Evolutionary conservation across 1,140 invertebrate genomes (phyloP).

Genomic region (Cepaea nemoralis): DNA sequence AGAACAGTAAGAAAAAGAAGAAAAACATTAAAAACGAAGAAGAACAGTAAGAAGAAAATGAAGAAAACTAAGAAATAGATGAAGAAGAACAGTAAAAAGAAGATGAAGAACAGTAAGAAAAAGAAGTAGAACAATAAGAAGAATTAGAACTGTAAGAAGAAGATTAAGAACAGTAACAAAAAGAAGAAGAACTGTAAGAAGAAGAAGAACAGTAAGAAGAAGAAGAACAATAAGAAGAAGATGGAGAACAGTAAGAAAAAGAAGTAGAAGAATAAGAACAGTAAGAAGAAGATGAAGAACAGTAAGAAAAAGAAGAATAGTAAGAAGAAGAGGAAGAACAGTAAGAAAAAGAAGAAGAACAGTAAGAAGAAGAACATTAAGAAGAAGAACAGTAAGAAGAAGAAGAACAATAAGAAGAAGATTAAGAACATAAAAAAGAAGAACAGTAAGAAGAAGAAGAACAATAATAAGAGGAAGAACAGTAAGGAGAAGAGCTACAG

Average conservation of each 20-base stretch:
- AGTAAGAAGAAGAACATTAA: too few species aligned
- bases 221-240: too few species aligned
- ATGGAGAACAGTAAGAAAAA: too few species aligned
- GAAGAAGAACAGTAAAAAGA: conserved; percentile 43
- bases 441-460: background rate
- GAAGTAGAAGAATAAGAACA: too few species aligned
- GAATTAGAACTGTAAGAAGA: conserved; percentile 47
- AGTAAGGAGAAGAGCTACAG: background rate
- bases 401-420: too few species aligned
- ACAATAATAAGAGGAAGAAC: conserved; percentile 13
- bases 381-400: too few species aligned
- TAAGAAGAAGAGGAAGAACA: conserved; percentile 31
- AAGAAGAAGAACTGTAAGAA: conserved; percentile 33
- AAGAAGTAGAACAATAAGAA: conserved; percentile 45
- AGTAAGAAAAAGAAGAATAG: conserved; percentile 39
- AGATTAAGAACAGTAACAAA: conserved; percentile 47
- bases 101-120: conserved; percentile 39
- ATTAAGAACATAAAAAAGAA: too few species aligned
- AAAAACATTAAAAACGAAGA: too few species aligned
- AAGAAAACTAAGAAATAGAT: conserved; percentile 38
- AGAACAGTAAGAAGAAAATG: too few species aligned
- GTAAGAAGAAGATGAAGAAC: too few species aligned
- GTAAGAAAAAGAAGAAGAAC: too few species aligned
- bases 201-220: conserved; percentile 36
- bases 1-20: too few species aligned